Conservation (phyloP, 2,888 invertebrate genomes). For the Neoascia interrupta region DNA sequence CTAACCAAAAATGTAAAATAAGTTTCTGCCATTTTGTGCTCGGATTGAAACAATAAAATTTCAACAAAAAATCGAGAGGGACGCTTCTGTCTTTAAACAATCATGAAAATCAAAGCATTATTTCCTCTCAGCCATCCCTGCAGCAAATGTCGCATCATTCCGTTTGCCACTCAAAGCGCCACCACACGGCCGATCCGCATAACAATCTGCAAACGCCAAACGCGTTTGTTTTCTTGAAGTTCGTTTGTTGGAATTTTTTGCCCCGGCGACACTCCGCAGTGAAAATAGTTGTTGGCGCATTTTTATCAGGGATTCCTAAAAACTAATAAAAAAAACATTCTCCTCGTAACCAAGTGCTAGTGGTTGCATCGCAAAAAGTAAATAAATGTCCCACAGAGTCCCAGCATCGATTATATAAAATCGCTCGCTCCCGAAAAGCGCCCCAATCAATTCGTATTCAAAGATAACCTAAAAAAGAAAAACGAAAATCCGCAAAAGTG, state of each 20-base stretch:
- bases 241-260: slow-evolving; percentile 67
- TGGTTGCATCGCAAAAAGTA: slow-evolving; percentile 4
- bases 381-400: background rate
- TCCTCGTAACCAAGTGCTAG: background rate
- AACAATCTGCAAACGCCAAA: slow-evolving; percentile 59
- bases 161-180: background rate
- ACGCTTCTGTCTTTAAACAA: too few species aligned
- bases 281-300: slow-evolving; percentile 65
- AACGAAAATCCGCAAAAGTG: slow-evolving; percentile 40
- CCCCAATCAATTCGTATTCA: slow-evolving; percentile 24
- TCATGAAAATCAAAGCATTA: too few species aligned
- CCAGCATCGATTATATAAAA: slow-evolving; percentile 58
- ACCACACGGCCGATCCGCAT: background rate
- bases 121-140: too few species aligned
- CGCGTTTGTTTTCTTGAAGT: slow-evolving; percentile 68
- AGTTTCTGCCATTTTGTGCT: too few species aligned
- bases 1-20: too few species aligned
- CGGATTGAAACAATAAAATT: too few species aligned
- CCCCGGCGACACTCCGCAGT: slow-evolving; percentile 63
- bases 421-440: too few species aligned
- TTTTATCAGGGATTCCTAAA: slow-evolving; percentile 18
- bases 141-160: too few species aligned
- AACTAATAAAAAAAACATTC: background rate
- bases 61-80: too few species aligned
- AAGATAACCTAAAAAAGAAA: slow-evolving; percentile 57